Evolutionary conservation across 2,797 vertebrate species (phyloP).

Genomic region (Hemitrygon akajei): DNA sequence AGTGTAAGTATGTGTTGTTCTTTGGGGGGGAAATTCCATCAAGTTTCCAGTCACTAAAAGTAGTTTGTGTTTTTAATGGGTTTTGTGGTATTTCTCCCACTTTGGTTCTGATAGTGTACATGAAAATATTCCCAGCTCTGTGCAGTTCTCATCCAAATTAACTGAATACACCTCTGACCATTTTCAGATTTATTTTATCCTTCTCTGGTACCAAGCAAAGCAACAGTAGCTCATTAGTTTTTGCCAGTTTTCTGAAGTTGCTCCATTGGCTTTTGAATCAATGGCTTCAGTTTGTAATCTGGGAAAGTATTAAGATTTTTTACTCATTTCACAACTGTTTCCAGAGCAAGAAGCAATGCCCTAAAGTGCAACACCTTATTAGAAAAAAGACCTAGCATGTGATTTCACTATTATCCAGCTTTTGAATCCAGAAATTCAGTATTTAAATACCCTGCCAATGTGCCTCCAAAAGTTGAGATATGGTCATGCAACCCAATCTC

Average conservation of each 20-base stretch:
- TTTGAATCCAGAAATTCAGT: not conserved
- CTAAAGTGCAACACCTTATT: not conserved
- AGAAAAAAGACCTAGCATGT: not conserved
- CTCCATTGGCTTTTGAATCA: not conserved
- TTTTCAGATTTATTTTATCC: not conserved
- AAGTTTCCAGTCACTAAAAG: not conserved
- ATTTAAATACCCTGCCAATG: not conserved
- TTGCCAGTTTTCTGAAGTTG: not conserved
- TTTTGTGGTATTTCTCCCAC: not conserved
- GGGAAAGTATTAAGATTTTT: not conserved
- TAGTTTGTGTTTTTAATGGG: no score
- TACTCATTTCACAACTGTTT: not conserved
- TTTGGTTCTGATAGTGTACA: not conserved
- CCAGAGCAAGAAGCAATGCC: not conserved
- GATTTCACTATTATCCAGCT: not conserved
- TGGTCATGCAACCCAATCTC: not conserved
- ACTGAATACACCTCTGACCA: not conserved
- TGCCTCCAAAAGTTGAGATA: not conserved
- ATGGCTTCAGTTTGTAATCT: not conserved
- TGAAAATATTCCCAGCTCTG: not conserved
- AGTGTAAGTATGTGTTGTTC: not conserved
- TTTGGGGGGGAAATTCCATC: not conserved
- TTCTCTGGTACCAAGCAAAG: not conserved
- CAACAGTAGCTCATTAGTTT: constrained; percentile 4
- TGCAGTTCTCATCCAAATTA: not conserved